Base-by-base conservation (phyloP, 2,888 invertebrate species). In the Microctonus hyperodae region DNA sequence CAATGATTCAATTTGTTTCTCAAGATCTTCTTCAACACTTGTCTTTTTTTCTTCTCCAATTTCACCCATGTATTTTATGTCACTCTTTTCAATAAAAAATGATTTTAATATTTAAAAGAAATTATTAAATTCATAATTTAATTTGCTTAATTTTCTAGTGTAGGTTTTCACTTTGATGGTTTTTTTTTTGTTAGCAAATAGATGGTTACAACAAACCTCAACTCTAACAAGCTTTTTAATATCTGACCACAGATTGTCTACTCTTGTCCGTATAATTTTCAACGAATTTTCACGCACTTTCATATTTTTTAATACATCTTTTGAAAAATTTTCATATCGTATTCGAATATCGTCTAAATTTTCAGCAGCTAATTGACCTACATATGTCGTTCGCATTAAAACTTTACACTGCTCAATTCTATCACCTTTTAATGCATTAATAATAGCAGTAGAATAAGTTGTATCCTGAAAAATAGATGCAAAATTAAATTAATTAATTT, bases 351-450 rank as follows among this genome's bases (percentile, higher is more conserved):
- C 89, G 62, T 90, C 89, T 28, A 90, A 82, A 77, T 90, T 89
- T 77, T 91, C 90, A 73, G 88, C 87, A 0, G 90, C 90, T 1
- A 90, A 81, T 75, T 91, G 90, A 0, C 91, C 90, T 85, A 91
- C 87, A 75, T 88, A 86, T 0, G 89, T 90, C 0, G 90, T 88
- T 23, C 87, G 88, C 79, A 89, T 86, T 73, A 91, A 85, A 69
- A 90, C 87, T 74, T 87, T 87, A 51, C 88, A 88, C 81, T 91
- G 91, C 10, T 86, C 85, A 48, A 86, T 81, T 68, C 88, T 88
- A 76, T 91, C 90, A 28, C 86, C 76, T 73, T 87, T 86, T 56
- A 91, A 79, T 0, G 88, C 87, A 40, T 86, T 86, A 63, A 91
- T 78, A 2, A 91, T 88, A 0, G 88, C 88, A 56, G 90, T 89